phyloP scores from a whole-genome alignment of 2,113 vertebrate species.

The Pelecanoides urinatrix region DNA sequence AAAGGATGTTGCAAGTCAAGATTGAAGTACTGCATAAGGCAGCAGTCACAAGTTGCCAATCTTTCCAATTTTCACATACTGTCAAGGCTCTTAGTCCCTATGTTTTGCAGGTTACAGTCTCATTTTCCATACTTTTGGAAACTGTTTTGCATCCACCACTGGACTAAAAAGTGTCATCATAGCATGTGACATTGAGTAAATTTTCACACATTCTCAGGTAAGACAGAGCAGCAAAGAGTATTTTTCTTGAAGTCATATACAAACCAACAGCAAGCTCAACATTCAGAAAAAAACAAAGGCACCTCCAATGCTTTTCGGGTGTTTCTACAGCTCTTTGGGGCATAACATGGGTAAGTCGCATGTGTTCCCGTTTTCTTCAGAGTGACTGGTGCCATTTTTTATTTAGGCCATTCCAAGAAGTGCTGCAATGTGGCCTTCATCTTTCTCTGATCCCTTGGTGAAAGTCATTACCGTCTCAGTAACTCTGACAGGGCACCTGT shows the following conservation, averaged over 20 bases:
- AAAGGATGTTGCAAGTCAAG: neutral
- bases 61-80: neutral
- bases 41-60: neutral
- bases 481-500: neutral
- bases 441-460: neutral
- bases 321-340: neutral
- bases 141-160: neutral
- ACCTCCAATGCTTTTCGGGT: neutral
- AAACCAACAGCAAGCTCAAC: neutral
- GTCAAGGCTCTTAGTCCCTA: neutral
- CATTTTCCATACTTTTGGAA: neutral
- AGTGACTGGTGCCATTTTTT: neutral
- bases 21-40: neutral
- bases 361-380: fast-evolving
- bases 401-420: neutral
- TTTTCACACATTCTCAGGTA: neutral
- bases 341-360: neutral
- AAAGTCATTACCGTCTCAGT: neutral
- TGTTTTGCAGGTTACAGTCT: neutral
- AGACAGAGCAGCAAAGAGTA: neutral
- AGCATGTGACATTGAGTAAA: neutral
- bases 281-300: neutral
- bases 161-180: neutral
- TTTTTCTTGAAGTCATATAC: neutral
- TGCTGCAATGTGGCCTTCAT: neutral